These are phyloP conservation scores for Pammene fasciana DNA, from an alignment of 2,888 invertebrate genomes.

Conservation along the genomic window DNA sequence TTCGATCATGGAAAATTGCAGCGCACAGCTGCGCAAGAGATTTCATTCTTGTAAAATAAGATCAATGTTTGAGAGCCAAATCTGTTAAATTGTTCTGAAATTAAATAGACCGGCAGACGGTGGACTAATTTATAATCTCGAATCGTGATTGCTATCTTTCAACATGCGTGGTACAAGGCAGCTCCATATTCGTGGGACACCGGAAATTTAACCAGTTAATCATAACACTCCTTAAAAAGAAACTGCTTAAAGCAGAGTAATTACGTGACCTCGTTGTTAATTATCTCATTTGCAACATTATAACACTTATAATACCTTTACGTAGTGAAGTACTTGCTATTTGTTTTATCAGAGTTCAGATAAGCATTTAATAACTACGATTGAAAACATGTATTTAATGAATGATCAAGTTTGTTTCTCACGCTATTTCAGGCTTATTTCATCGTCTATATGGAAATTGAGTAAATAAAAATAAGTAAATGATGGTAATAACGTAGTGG, in stretches of 20 bases:
- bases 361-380: slow-evolving; percentile 29
- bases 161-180: slow-evolving; percentile 24
- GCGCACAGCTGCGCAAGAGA: slow-evolving; percentile 6
- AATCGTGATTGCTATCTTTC: slow-evolving; percentile 10
- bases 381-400: slow-evolving; percentile 32
- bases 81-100: slow-evolving; percentile 20
- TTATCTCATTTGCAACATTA: slow-evolving; percentile 33
- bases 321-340: slow-evolving; percentile 17
- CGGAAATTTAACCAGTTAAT: slow-evolving; percentile 35
- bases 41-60: slow-evolving; percentile 14
- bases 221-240: slow-evolving; percentile 31
- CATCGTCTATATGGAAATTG: slow-evolving; percentile 30
- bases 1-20: slow-evolving; percentile 9
- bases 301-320: slow-evolving; percentile 22
- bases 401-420: slow-evolving; percentile 27
- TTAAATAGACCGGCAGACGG: slow-evolving; percentile 1
- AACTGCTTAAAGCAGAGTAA: slow-evolving; percentile 29
- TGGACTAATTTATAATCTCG: slow-evolving; percentile 10
- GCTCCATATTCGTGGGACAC: slow-evolving; percentile 34
- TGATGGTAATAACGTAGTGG: slow-evolving; percentile 42
- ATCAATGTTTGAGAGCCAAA: slow-evolving; percentile 3
- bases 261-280: slow-evolving; percentile 36
- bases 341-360: slow-evolving; percentile 33
- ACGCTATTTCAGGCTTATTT: slow-evolving; percentile 31
- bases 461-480: slow-evolving; percentile 39